These are phyloP conservation scores for Lepidurus couesii DNA, from an alignment of 1,140 invertebrate genomes.

Conservation along the genomic window DNA sequence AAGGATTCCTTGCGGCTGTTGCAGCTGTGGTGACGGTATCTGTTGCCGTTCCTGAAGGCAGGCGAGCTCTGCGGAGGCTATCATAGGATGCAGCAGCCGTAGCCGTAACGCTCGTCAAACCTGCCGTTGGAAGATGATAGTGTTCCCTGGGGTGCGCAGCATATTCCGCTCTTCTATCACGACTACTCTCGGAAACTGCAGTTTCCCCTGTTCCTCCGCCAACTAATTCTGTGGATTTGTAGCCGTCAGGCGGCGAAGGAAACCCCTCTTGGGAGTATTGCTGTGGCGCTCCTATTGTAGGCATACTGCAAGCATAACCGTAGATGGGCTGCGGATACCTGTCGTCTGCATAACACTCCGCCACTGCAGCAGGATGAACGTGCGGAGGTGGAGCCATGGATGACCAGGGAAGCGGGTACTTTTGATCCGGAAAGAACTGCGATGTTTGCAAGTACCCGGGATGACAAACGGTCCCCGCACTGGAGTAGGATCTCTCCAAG, in stretches of 20 bases:
- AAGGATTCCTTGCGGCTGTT: conserved; percentile 41
- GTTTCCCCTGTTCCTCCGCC: not conserved
- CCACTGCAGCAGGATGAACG: conserved; percentile 38
- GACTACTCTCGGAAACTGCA: not conserved
- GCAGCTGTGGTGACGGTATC: conserved; percentile 39
- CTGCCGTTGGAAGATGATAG: conserved; percentile 41
- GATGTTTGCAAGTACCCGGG: conserved; percentile 39
- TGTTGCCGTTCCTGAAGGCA: conserved; percentile 18
- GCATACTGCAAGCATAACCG: conserved; percentile 1
- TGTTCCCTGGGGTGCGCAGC: not conserved
- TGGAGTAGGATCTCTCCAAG: conserved; percentile 26
- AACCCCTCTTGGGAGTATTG: conserved; percentile 25
- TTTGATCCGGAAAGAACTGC: conserved; percentile 34
- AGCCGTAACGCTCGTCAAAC: conserved; percentile 38
- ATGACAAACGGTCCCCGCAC: conserved; percentile 32
- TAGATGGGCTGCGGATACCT: conserved; percentile 57
- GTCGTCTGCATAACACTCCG: conserved; percentile 68
- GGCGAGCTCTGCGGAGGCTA: conserved; percentile 43
- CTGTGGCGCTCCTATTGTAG: not conserved
- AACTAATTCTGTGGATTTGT: conserved; percentile 22
- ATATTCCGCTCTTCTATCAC: conserved; percentile 3
- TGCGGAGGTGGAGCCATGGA: conserved; percentile 26
- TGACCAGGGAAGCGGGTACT: conserved; percentile 29
- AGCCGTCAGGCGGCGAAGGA: conserved; percentile 33
- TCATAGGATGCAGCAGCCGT: conserved; percentile 37